phyloP scores from a whole-genome alignment of 2,888 invertebrate genomes.

The Polietes domitor region DNA sequence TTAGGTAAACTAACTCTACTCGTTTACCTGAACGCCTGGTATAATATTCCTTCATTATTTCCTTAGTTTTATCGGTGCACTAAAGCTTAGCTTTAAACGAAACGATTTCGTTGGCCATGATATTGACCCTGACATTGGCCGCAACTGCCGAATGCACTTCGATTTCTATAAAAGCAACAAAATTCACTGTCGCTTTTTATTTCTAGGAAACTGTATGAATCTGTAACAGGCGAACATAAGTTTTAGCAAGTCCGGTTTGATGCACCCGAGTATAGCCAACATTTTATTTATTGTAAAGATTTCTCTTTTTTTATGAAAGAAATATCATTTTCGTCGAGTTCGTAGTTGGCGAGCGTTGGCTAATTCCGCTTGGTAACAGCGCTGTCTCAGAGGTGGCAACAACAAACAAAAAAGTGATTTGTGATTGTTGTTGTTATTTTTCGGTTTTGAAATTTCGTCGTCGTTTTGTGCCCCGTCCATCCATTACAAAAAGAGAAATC shows the following conservation, averaged over 20 bases:
- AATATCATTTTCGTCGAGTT: constrained; percentile 1
- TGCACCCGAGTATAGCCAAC: background rate
- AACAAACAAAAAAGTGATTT: background rate
- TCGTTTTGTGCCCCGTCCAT: background rate
- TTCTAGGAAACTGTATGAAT: constrained; percentile 40
- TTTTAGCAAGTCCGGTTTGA: background rate
- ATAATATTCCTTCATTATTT: constrained; percentile 9
- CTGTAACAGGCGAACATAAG: constrained; percentile 46
- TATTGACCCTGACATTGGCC: constrained; percentile 52
- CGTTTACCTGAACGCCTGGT: background rate
- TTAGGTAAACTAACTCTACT: background rate
- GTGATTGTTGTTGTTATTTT: background rate
- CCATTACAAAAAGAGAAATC: constrained; percentile 26
- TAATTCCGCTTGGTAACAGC: constrained; percentile 5
- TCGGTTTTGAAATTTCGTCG: constrained; percentile 2
- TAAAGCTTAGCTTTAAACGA: background rate
- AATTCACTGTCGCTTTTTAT: constrained; percentile 40
- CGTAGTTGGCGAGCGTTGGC: background rate
- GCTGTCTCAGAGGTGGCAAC: background rate
- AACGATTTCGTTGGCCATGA: constrained; percentile 4
- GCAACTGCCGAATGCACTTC: background rate
- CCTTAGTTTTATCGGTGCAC: background rate
- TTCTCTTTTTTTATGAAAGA: constrained; percentile 1
- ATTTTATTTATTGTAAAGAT: background rate
- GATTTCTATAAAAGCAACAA: background rate